phyloP scores from a whole-genome alignment of 2,113 vertebrate species.

The Anser brachyrhynchus region DNA sequence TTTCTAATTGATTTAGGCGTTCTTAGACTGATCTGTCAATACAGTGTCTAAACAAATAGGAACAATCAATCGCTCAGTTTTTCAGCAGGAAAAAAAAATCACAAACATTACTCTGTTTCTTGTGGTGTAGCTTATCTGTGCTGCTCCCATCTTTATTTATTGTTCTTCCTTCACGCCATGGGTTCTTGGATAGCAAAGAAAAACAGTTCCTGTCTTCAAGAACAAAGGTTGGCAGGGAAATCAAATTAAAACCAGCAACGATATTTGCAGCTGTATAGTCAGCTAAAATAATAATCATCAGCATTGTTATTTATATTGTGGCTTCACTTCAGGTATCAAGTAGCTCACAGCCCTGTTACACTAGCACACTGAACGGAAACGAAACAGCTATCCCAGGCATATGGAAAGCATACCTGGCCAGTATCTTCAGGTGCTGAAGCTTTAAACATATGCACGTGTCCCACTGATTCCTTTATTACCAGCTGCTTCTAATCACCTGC shows the following conservation, averaged over 20 bases:
- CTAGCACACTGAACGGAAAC: background rate
- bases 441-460: slow-evolving; percentile 1
- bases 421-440: slow-evolving; percentile 8
- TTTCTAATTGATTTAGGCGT: slow-evolving; percentile 44
- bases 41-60: background rate
- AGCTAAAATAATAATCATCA: background rate
- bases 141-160: background rate
- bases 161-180: background rate
- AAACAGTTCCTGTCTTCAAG: background rate
- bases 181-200: slow-evolving; percentile 7
- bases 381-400: background rate
- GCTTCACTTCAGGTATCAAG: background rate
- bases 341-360: background rate
- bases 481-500: slow-evolving; percentile 10
- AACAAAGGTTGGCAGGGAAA: background rate
- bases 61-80: slow-evolving; percentile 20
- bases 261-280: background rate
- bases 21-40: background rate
- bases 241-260: background rate
- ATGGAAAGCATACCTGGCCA: background rate
- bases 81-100: background rate
- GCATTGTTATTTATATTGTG: background rate
- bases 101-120: background rate
- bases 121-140: background rate
- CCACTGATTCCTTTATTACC: background rate